Evolutionary conservation across 1,140 invertebrate species (phyloP).

Genomic region (Aleiodes sp.): DNA sequence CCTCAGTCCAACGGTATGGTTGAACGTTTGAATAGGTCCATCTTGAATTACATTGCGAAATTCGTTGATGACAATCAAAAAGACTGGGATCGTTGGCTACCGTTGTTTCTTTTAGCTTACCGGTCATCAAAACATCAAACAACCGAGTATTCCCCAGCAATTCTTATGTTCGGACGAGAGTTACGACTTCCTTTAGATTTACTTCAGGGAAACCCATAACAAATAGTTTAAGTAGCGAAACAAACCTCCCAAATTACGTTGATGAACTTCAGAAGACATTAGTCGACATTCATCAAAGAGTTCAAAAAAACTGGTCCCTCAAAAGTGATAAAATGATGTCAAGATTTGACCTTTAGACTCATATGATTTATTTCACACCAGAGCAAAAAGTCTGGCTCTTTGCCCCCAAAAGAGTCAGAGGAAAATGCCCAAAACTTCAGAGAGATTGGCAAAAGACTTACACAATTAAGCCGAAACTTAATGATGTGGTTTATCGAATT

Average conservation of each 20-base stretch:
- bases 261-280: not conserved
- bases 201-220: not conserved
- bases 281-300: not conserved
- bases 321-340: constrained; percentile 26
- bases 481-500: too few species aligned
- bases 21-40: constrained; percentile 50
- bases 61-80: constrained; percentile 15
- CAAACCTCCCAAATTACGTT: not conserved
- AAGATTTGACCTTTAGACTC: constrained; percentile 13
- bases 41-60: constrained; percentile 10
- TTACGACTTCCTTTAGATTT: not conserved
- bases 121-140: constrained; percentile 25
- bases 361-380: constrained; percentile 21
- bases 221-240: not conserved
- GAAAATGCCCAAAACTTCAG: too few species aligned
- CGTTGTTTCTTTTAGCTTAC: constrained; percentile 24
- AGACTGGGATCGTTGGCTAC: constrained; percentile 25
- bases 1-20: constrained; percentile 58
- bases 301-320: not conserved
- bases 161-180: constrained; percentile 14
- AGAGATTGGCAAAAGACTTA: too few species aligned
- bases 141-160: constrained; percentile 23
- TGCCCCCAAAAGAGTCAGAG: too few species aligned
- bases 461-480: too few species aligned
- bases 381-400: constrained; percentile 31